These are phyloP conservation scores for Lycocerus yunnanus DNA, from an alignment of 2,888 invertebrate genomes.

Conservation along the genomic window DNA sequence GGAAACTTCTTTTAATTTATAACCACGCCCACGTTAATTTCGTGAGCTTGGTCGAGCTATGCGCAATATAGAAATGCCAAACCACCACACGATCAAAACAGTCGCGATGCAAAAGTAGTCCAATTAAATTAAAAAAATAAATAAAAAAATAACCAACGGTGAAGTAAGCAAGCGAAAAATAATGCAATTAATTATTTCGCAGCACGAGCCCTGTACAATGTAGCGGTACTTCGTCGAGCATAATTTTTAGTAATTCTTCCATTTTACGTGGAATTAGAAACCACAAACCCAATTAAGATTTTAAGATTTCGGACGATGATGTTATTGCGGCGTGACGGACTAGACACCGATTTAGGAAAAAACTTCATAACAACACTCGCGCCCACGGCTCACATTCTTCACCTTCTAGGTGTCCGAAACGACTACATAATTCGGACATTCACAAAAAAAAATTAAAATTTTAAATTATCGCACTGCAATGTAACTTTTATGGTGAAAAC, in stretches of 20 bases:
- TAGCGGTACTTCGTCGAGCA: conserved; percentile 13
- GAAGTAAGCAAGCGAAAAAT: conserved; percentile 6
- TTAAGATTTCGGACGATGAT: conserved; percentile 16
- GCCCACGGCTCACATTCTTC: conserved; percentile 6
- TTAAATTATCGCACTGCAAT: not conserved
- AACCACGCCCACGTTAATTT: not conserved
- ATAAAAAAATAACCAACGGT: not conserved
- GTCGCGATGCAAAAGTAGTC: not conserved
- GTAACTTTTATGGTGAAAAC: not conserved
- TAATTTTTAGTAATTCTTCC: conserved; percentile 13
- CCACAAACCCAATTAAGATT: conserved; percentile 21
- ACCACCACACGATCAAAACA: not conserved
- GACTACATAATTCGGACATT: not conserved
- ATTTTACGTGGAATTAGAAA: conserved; percentile 16
- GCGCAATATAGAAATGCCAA: not conserved
- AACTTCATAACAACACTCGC: conserved; percentile 9
- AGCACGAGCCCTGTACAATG: conserved; percentile 9
- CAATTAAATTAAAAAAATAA: not conserved
- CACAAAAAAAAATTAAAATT: not conserved
- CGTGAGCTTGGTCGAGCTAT: not conserved
- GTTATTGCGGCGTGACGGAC: conserved; percentile 23
- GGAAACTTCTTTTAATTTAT: not conserved
- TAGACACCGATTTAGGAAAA: conserved; percentile 18
- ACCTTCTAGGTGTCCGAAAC: not conserved
- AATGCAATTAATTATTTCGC: conserved; percentile 10